Conservation (phyloP, 2,797 vertebrate species). For the Ptychobarbus kaznakovi region DNA sequence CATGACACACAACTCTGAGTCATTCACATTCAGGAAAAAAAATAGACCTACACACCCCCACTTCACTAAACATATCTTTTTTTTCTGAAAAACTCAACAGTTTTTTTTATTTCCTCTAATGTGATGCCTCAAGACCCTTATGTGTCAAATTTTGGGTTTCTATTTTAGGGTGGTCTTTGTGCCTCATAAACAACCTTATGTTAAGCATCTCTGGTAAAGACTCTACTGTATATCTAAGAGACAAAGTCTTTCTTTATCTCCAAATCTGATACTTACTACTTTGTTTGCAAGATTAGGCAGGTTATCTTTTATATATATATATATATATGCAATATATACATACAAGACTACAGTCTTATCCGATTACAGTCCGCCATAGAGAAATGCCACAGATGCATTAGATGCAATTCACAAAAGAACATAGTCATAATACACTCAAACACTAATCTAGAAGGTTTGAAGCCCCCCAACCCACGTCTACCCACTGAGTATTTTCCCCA, state of each 20-base stretch:
- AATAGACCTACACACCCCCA: conserved; percentile 33
- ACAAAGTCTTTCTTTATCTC: neutral
- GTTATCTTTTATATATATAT: neutral
- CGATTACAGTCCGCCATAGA: neutral
- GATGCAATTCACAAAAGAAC: neutral
- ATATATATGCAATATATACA: neutral
- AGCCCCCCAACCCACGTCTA: conserved; percentile 6
- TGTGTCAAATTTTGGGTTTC: conserved; percentile 7
- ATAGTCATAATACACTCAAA: neutral
- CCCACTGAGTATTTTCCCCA: conserved; percentile 26
- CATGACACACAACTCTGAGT: conserved; percentile 61
- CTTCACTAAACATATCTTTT: conserved; percentile 37
- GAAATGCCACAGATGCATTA: neutral
- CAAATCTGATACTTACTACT: neutral
- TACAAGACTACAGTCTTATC: neutral
- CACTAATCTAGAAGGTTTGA: conserved; percentile 8
- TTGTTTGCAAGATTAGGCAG: neutral
- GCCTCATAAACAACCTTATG: neutral
- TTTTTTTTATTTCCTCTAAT: conserved; percentile 31
- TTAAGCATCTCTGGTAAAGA: neutral
- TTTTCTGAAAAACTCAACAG: conserved; percentile 45
- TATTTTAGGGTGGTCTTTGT: neutral
- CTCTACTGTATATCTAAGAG: too few relatives aligned
- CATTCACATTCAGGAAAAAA: conserved; percentile 43
- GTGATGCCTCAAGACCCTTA: neutral